Base-by-base conservation (phyloP, 2,888 invertebrate species). In the Argyresthia albistria region DNA sequence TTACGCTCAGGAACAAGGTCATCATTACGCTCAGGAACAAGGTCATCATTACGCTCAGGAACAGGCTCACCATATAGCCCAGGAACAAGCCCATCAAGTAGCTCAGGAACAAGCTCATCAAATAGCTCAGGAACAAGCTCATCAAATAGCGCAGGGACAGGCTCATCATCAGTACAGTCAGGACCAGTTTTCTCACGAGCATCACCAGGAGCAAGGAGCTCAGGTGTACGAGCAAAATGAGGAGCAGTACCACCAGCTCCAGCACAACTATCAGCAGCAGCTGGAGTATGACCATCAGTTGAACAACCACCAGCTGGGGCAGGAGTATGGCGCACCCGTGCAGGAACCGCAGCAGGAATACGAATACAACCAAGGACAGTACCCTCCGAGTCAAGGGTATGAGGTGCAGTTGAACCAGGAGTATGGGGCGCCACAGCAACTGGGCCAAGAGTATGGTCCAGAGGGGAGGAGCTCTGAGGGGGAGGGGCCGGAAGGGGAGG, bases 261-360 rank as follows among this genome's bases (percentile, higher is more conserved):
- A 47, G n/a, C 69, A 81, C 45, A 80, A 83, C 53, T 73, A 80
- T 8, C 82, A 84, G 51, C 82, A 83, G 45, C 83, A 86, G 55
- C 62, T 82, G 8, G 81, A 82, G 8, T 82, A 82, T 54, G 69
- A 73, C 35, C 70, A 73, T 12, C 43, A 53, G 35, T 45, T 9
- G 3, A 25, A 25, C 25, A 69, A 73, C 35, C 70, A 73, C 12
- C 43, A 53, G 35, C 45, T 9, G 8, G 39, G 51, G 10, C 50
- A 55, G 16, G 51, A 55, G 35, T 66, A 66, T 49, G 66, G 25
- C 10, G 25, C 36, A 1, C 52, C n/a, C 3, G 37, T 43, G 49
- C 55, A 55, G 11, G 49, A 55, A 10, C 48, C 47, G 10, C 51
- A 43, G 8, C 37, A 43, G 43, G 46, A 53, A 6, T 37, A 25